Percentiles rank a stretch among this genome's conserved stretches.
Conservation (phyloP, 2,797 vertebrate genomes). For the Cossypha polioptera region DNA sequence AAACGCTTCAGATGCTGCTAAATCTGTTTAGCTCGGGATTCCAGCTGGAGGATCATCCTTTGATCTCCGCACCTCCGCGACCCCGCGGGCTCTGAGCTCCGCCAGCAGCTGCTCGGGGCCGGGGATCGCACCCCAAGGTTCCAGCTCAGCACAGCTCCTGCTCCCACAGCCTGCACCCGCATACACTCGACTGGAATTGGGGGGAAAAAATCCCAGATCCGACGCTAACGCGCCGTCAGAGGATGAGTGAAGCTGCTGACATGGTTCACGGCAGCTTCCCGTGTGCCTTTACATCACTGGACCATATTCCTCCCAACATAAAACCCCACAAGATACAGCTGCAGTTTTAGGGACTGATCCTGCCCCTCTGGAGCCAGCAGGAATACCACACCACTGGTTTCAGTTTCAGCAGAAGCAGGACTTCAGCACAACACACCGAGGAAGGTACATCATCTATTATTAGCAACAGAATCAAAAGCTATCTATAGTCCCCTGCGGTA, state of each 20-base stretch:
- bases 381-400: not conserved
- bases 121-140: not conserved
- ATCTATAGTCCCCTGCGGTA: not conserved
- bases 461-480: conserved; percentile 40
- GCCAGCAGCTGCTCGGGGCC: not conserved
- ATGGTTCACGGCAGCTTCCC: not conserved
- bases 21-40: not conserved
- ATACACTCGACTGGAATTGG: rapidly evolving
- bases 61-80: not conserved
- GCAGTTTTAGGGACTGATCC: not conserved
- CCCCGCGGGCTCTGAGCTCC: rapidly evolving
- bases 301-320: not conserved
- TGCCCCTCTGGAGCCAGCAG: not conserved
- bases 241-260: not conserved
- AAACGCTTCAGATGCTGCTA: not conserved
- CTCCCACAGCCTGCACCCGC: not conserved
- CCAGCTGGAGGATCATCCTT: not conserved
- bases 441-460: conserved; percentile 9
- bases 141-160: not conserved
- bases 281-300: rapidly evolving
- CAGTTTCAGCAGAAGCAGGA: not conserved
- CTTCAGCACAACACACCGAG: not conserved
- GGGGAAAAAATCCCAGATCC: not conserved
- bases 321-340: not conserved
- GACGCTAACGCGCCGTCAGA: not conserved